Conservation (phyloP, 2,888 invertebrate species). For the Syritta pipiens region DNA sequence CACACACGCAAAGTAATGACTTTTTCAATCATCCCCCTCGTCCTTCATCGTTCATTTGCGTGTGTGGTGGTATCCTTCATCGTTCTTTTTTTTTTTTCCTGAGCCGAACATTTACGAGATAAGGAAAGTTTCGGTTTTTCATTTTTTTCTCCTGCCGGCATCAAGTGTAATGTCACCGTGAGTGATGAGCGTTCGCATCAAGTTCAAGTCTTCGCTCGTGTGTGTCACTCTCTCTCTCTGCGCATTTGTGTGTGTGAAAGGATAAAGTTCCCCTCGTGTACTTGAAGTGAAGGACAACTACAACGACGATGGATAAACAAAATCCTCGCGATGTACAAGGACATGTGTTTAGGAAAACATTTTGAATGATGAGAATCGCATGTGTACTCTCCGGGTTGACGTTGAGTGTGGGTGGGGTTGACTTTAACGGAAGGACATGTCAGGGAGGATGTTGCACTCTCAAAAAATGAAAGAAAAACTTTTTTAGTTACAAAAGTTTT, state of each 20-base stretch:
- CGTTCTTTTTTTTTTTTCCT: background rate
- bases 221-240: background rate
- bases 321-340: background rate
- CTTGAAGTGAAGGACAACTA: background rate
- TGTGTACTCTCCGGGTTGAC: background rate
- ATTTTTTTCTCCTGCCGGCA: no score
- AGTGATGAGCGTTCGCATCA: slow-evolving; percentile 18
- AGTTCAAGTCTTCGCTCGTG: slow-evolving; percentile 1
- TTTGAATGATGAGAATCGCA: background rate
- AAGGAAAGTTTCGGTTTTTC: slow-evolving; percentile 32
- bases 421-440: background rate
- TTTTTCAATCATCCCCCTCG: slow-evolving; percentile 40
- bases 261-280: background rate
- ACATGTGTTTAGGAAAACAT: slow-evolving; percentile 6
- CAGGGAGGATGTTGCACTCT: slow-evolving; percentile 1
- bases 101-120: slow-evolving; percentile 11
- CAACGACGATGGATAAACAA: no score
- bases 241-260: no score
- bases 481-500: background rate
- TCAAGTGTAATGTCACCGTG: slow-evolving; percentile 31
- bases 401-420: background rate
- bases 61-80: background rate
- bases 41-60: slow-evolving; percentile 28
- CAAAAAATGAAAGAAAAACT: background rate
- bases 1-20: no score